These are phyloP conservation scores for Spheniscus mendiculus DNA, from an alignment of 2,113 vertebrate species.

Conservation along the genomic window DNA sequence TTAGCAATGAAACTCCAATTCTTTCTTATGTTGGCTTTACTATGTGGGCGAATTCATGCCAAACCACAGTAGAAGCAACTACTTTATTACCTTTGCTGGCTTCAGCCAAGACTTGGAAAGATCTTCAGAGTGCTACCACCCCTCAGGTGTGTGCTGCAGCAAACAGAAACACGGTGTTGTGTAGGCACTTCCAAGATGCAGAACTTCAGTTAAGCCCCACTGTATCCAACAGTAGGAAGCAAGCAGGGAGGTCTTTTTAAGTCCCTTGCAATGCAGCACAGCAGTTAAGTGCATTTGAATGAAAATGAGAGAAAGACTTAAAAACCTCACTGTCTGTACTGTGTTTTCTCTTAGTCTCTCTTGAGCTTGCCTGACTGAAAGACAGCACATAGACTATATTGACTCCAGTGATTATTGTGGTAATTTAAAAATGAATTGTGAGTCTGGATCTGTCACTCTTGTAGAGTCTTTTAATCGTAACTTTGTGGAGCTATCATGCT, in stretches of 20 bases:
- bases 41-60: background rate
- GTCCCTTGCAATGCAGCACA: background rate
- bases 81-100: background rate
- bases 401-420: background rate
- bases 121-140: background rate
- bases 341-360: background rate
- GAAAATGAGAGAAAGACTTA: background rate
- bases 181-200: background rate
- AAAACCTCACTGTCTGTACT: background rate
- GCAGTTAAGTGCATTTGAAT: background rate
- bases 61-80: background rate
- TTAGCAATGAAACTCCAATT: background rate
- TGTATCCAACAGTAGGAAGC: background rate
- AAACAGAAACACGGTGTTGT: background rate
- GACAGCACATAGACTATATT: background rate
- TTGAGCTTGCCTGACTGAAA: background rate
- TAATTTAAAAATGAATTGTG: background rate
- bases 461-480: background rate
- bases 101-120: background rate
- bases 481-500: background rate
- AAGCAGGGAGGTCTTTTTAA: background rate
- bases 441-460: background rate
- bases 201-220: background rate
- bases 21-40: background rate
- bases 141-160: background rate